Evolutionary conservation across 92 coral and sea anemone species (phyloP), one percentile per base, ranked within the genome.

Genomic region (Palythoa grandiflora): DNA sequence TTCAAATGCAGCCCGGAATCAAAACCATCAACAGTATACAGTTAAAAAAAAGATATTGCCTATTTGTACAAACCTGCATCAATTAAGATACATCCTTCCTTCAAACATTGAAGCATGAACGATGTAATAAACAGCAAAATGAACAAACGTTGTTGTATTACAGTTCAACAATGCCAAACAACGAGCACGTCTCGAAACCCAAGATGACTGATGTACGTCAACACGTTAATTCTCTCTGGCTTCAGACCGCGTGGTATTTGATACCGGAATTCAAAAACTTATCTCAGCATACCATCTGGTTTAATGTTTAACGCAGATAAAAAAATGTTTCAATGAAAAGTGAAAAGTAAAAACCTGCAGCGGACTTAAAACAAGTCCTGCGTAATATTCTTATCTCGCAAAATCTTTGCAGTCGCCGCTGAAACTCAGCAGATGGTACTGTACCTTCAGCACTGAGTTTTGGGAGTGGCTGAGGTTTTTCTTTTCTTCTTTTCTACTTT

Each of bases 1-100:
- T 3, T 35, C 37, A 59, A 55, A 54, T 65, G 9, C 54, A n/a
- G 36, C 11, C 11, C 9, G 19, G 60, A 36, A 59, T 38, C 3
- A 16, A 60, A 60, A n/a, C 61, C 3, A 39, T 40, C 9, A 3
- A 61, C 73, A 79, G 28, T 53, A 54, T 19, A 5, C 37, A 57
- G 68, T 78, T 9, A 13, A 17, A 10, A 21, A 15, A 78, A 78
- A 78, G 83, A 44, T 70, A 53, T 50, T 20, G 66, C n/a, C 38
- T 52, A 20, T n/a, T 79, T 8, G 4, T 36, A 79, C 84, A 79
- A 79, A 79, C 84, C 84, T 79, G 73, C 61, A 20, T 39, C 66
- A 39, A 40, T 38, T 20, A 17, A 17, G 84, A 63, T n/a, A 17
- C 37, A 79, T 2, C 38, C 73, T 79, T 63, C 38, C 73, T 55